These are phyloP conservation scores for Neoascia interrupta DNA, from an alignment of 2,888 invertebrate genomes.

Conservation along the genomic window DNA sequence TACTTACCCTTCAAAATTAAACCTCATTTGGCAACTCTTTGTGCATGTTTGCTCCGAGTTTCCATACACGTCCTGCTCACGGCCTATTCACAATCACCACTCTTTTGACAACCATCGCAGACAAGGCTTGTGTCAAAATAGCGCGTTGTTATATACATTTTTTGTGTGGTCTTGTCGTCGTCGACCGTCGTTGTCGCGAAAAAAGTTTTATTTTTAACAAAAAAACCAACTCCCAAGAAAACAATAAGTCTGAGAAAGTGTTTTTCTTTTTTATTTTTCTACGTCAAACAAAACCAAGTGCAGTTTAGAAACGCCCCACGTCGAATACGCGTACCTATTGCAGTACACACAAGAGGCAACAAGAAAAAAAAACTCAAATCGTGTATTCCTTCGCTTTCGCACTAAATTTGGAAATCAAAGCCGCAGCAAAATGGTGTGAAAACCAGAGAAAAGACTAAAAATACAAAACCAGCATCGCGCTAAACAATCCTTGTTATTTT, in stretches of 20 bases:
- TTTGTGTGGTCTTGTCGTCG: constrained; percentile 69
- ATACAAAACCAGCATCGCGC: constrained; percentile 48
- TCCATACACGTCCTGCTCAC: constrained; percentile 12
- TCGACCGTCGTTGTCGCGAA: constrained; percentile 62
- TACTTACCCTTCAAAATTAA: too few species aligned
- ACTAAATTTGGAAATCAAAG: constrained; percentile 62
- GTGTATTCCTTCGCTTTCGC: constrained; percentile 41
- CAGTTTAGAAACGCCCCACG: constrained; percentile 31
- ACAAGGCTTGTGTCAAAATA: constrained; percentile 67
- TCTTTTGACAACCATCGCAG: constrained; percentile 50
- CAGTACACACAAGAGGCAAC: constrained; percentile 41
- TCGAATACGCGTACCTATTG: constrained; percentile 26
- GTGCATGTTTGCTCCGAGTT: background rate
- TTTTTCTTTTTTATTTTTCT: constrained; percentile 68
- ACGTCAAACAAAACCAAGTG: constrained; percentile 54
- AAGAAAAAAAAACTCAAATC: constrained; percentile 9
- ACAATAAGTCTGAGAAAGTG: constrained; percentile 69
- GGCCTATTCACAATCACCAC: constrained; percentile 43
- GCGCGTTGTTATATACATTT: constrained; percentile 72
- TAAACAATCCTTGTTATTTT: constrained; percentile 48
- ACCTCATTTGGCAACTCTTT: constrained; percentile 7
- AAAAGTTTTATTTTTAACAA: constrained; percentile 56
- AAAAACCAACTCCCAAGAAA: constrained; percentile 59
- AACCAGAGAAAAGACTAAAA: constrained; percentile 42
- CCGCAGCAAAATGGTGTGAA: constrained; percentile 70